phyloP scores from a whole-genome alignment of 1,140 invertebrate genomes.

The Drosophila lowei region DNA sequence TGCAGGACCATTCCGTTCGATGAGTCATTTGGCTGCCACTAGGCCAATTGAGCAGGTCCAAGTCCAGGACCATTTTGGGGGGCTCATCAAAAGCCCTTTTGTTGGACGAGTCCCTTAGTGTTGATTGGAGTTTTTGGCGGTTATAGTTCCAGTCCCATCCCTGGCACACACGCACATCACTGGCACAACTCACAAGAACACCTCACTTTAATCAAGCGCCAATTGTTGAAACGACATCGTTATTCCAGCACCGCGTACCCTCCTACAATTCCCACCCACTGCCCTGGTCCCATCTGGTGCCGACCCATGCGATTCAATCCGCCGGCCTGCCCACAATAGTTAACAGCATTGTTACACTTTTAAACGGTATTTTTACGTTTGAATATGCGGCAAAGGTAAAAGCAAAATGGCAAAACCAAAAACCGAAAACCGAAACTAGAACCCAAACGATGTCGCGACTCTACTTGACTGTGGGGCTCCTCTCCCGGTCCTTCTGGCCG shows the following conservation, averaged over 20 bases:
- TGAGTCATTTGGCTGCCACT: too few relatives aligned
- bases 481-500: constrained; percentile 12
- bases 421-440: constrained; percentile 8
- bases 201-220: constrained; percentile 65
- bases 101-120: not conserved
- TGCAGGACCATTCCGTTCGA: too few relatives aligned
- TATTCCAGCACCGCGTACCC: not conserved
- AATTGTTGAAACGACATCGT: constrained; percentile 52
- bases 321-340: constrained; percentile 43
- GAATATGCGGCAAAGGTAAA: constrained; percentile 65
- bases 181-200: constrained; percentile 1
- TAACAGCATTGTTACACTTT: constrained; percentile 79
- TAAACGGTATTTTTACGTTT: constrained; percentile 71
- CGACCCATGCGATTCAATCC: constrained; percentile 10
- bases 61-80: too few relatives aligned
- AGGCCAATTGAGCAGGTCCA: too few relatives aligned
- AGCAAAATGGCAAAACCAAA: constrained; percentile 26
- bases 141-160: not conserved
- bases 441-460: constrained; percentile 18
- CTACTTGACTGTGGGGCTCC: constrained; percentile 4
- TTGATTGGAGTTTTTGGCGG: constrained; percentile 12
- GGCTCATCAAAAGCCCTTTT: too few relatives aligned
- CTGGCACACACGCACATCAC: not conserved
- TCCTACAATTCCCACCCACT: not conserved
- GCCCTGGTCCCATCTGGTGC: not conserved